A percentile compares a stretch with the other conserved stretches of the same genome.
These are phyloP conservation scores for Acyrthosiphon pisum DNA, from an alignment of 1,140 invertebrate genomes.

Conservation along the genomic window DNA sequence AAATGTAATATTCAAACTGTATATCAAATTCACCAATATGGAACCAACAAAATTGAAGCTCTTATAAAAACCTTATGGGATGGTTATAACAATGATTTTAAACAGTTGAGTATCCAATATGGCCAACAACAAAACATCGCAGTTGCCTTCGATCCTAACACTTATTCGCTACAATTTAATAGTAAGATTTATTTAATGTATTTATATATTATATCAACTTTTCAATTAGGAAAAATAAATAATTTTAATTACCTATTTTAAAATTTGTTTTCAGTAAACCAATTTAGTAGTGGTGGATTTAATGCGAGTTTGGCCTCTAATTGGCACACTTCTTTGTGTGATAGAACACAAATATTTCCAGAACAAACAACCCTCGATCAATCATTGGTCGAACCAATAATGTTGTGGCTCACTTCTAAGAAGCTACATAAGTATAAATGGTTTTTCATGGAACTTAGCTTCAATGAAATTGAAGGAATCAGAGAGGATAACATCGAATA, in stretches of 20 bases:
- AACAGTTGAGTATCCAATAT: background rate
- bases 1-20: background rate
- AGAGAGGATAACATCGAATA: background rate
- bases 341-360: background rate
- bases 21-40: background rate
- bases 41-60: background rate
- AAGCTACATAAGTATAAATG: background rate
- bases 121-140: background rate
- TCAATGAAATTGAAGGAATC: slow-evolving; percentile 4
- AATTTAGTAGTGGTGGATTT: background rate
- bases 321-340: background rate
- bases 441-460: background rate
- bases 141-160: background rate
- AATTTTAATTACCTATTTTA: background rate
- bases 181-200: background rate
- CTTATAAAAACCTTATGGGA: background rate
- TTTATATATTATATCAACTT: background rate
- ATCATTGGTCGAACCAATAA: background rate
- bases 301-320: background rate
- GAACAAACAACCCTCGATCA: background rate
- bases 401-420: background rate
- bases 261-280: background rate
- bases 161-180: background rate
- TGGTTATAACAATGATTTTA: background rate
- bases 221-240: background rate